phyloP scores from a whole-genome alignment of 1,140 invertebrate genomes.

The Neuroterus valhalla region DNA sequence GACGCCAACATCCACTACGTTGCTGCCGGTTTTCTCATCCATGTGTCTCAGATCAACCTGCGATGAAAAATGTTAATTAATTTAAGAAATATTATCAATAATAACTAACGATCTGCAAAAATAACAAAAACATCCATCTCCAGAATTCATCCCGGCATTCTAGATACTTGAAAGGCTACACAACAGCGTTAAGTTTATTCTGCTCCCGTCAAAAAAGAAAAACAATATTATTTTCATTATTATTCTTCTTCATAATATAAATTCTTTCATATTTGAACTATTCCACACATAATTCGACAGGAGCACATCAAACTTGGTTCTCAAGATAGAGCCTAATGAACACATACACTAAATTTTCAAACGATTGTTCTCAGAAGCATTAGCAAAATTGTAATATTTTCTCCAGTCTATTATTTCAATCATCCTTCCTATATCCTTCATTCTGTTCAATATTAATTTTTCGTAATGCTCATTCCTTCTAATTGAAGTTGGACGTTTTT shows the following conservation, averaged over 20 bases:
- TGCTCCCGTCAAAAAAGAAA: background rate
- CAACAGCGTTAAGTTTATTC: background rate
- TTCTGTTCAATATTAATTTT: no score
- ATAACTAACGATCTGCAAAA: background rate
- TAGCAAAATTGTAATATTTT: background rate
- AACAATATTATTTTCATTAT: no score
- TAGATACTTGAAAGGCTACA: constrained; percentile 10
- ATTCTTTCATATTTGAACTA: background rate
- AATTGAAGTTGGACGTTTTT: background rate
- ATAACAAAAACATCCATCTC: background rate
- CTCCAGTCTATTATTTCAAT: background rate
- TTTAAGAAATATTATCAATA: background rate
- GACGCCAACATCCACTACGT: constrained; percentile 89
- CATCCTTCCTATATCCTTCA: background rate
- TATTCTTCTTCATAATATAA: no score
- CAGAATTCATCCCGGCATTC: constrained; percentile 19
- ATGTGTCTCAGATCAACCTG: constrained; percentile 93
- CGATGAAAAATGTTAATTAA: constrained; percentile 41
- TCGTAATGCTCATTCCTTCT: no score
- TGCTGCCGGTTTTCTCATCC: constrained; percentile 87
- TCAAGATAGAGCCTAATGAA: constrained; percentile 22
- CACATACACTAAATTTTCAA: constrained; percentile 25
- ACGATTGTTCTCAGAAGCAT: constrained; percentile 12
- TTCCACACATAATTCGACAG: background rate
- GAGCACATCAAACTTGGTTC: constrained; percentile 5